Evolutionary conservation across 1,140 invertebrate genomes (phyloP).

Genomic region (Oryctes rhinoceros): DNA sequence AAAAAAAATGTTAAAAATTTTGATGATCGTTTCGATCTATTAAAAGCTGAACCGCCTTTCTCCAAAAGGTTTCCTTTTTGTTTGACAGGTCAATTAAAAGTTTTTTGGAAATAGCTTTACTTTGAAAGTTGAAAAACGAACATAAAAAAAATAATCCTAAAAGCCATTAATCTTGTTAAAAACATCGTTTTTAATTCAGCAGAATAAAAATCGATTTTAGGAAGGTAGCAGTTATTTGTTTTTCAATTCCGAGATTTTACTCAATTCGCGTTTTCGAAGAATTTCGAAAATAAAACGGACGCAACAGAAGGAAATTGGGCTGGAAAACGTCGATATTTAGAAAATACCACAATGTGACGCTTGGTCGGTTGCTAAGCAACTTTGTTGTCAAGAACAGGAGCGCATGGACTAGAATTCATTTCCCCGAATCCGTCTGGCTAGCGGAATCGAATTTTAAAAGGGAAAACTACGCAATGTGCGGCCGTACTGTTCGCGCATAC

Average conservation of each 20-base stretch:
- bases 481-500: neutral
- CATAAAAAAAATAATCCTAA: no score
- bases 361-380: slow-evolving; percentile 54
- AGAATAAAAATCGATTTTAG: no score
- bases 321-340: slow-evolving; percentile 6
- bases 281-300: neutral
- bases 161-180: no score
- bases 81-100: no score
- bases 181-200: no score
- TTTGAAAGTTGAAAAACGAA: no score
- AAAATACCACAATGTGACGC: slow-evolving; percentile 38
- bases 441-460: slow-evolving; percentile 30
- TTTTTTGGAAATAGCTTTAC: no score
- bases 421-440: neutral
- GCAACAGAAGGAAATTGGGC: neutral
- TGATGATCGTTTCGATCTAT: no score
- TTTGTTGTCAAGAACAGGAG: slow-evolving; percentile 54
- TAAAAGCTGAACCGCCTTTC: no score
- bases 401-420: slow-evolving; percentile 46
- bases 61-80: no score
- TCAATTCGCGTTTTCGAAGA: neutral
- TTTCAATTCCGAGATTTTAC: neutral
- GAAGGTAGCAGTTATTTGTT: no score
- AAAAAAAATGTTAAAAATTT: no score
- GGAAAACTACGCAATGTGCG: slow-evolving; percentile 14